phyloP scores from a whole-genome alignment of 2,113 vertebrate species.

The Alectura lathami region DNA sequence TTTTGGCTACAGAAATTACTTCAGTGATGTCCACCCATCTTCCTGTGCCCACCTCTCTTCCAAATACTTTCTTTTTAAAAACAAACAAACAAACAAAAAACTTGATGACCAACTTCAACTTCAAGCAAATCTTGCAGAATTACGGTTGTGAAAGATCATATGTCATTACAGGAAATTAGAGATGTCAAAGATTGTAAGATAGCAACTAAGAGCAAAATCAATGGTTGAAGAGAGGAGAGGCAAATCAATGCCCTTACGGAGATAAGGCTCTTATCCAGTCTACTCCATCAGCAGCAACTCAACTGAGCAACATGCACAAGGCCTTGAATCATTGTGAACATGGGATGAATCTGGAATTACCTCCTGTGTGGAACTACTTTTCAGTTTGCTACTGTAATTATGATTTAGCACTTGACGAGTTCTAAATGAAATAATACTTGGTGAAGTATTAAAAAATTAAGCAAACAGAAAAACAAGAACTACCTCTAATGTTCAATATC shows the following conservation, averaged over 20 bases:
- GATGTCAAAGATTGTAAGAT: background rate
- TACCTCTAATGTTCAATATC: background rate
- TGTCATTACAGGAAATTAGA: background rate
- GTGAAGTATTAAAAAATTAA: background rate
- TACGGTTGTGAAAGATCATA: background rate
- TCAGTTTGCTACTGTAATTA: background rate
- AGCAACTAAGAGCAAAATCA: background rate
- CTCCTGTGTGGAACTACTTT: background rate
- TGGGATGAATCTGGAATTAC: background rate
- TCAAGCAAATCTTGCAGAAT: background rate
- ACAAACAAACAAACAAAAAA: too few relatives aligned
- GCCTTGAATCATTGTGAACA: background rate
- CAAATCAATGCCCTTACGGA: background rate
- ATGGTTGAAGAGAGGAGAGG: background rate
- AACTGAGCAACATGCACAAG: fast-evolving
- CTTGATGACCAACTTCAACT: background rate
- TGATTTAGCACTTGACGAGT: background rate
- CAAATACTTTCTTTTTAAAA: background rate
- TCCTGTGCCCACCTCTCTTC: background rate
- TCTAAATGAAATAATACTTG: background rate
- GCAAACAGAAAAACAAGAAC: background rate
- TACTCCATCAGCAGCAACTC: background rate
- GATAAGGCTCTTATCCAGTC: background rate
- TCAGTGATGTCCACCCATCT: background rate
- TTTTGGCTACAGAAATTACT: background rate